Conservation (phyloP, 2,888 invertebrate genomes). For the Melanostoma mellinum region DNA sequence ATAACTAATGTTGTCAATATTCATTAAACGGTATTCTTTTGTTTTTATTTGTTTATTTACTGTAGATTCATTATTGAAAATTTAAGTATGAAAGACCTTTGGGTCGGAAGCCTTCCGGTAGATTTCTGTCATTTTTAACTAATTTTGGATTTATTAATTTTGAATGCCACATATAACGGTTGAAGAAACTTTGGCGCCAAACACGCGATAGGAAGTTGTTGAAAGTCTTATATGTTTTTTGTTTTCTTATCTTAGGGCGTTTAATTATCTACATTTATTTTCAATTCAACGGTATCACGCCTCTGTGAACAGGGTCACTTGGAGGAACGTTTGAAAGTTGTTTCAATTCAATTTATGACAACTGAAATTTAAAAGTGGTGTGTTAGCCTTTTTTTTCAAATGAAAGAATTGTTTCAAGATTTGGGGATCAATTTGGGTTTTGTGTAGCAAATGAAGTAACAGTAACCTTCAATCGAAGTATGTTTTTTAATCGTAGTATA, state of each 20-base stretch:
- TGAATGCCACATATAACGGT: slow-evolving; percentile 3
- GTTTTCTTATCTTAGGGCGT: slow-evolving; percentile 5
- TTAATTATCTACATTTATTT: background rate
- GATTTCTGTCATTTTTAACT: background rate
- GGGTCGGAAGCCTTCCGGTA: slow-evolving; percentile 1
- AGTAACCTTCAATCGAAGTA: no score
- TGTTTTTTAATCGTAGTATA: no score
- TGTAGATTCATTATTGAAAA: no score
- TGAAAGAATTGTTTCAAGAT: no score
- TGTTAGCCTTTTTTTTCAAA: no score
- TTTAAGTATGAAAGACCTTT: no score
- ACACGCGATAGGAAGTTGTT: slow-evolving; percentile 12
- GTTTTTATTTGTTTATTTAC: background rate
- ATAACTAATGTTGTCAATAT: slow-evolving; percentile 4
- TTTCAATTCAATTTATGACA: background rate
- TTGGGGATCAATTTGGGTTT: no score
- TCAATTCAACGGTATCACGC: background rate
- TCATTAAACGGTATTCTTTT: background rate
- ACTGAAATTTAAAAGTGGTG: no score
- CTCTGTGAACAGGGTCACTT: background rate
- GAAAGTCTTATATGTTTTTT: background rate
- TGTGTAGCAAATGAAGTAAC: no score
- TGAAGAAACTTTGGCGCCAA: slow-evolving; percentile 1
- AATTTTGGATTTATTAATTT: slow-evolving; percentile 1
- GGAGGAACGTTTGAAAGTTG: background rate